Evolutionary conservation across 1,140 invertebrate species (phyloP).

Genomic region (Belonocnema kinseyi): DNA sequence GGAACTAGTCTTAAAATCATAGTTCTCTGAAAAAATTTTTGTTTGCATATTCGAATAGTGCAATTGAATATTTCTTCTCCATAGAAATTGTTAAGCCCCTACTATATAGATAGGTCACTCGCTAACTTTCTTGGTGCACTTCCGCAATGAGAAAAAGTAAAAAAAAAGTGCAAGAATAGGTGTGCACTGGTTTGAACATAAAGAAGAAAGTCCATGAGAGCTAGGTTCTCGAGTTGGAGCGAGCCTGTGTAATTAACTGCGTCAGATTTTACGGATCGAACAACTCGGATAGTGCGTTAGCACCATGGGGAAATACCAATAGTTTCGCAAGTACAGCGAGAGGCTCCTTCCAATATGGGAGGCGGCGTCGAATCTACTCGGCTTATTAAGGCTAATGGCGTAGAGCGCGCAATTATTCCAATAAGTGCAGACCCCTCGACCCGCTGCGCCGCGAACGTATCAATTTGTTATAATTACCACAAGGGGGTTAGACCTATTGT

Average conservation of each 20-base stretch:
- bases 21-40: too few species aligned
- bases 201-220: slow-evolving; percentile 39
- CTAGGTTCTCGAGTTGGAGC: slow-evolving; percentile 36
- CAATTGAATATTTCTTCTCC: too few species aligned
- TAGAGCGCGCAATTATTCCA: slow-evolving; percentile 56
- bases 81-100: too few species aligned
- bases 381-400: slow-evolving; percentile 63
- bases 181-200: slow-evolving; percentile 3
- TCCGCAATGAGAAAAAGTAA: not conserved
- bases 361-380: slow-evolving; percentile 31
- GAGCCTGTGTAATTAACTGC: slow-evolving; percentile 28
- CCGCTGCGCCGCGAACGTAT: slow-evolving; percentile 48
- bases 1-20: too few species aligned
- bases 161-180: not conserved
- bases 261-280: slow-evolving; percentile 25
- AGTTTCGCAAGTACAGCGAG: slow-evolving; percentile 22
- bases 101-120: too few species aligned
- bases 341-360: slow-evolving; percentile 18
- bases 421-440: slow-evolving; percentile 44
- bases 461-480: slow-evolving; percentile 61
- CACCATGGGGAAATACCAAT: slow-evolving; percentile 18
- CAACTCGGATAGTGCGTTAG: slow-evolving; percentile 2
- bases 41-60: too few species aligned
- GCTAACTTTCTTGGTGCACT: slow-evolving; percentile 6
- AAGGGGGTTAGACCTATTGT: slow-evolving; percentile 32